A percentile compares a stretch with the other conserved stretches of the same genome.
Evolutionary conservation across 2,113 vertebrate species (phyloP).

Genomic region (Silurus glanis): DNA sequence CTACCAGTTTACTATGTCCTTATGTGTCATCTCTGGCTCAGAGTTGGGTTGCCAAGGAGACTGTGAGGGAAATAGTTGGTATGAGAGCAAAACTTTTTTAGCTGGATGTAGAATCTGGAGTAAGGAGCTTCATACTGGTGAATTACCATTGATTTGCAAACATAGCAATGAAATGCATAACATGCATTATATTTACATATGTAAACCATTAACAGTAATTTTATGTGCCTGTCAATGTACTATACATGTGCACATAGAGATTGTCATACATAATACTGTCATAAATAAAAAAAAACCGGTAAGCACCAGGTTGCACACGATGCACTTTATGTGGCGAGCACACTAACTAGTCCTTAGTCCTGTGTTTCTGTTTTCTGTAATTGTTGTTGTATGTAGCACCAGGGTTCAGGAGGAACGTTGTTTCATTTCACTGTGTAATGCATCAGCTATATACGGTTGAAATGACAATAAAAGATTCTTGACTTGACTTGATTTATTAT

Average conservation of each 20-base stretch:
- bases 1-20: slow-evolving; percentile 1
- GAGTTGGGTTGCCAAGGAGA: slow-evolving; percentile 4
- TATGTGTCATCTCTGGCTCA: slow-evolving; percentile 19
- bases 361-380: too few species aligned
- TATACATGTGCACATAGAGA: neutral
- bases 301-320: too few species aligned
- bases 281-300: too few species aligned
- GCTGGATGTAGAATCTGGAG: slow-evolving; percentile 10
- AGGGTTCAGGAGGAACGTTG: too few species aligned
- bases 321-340: too few species aligned
- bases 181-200: neutral
- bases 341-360: too few species aligned
- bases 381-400: too few species aligned
- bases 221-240: neutral
- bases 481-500: too few species aligned
- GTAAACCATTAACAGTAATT: neutral
- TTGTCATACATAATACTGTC: too few species aligned
- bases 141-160: neutral
- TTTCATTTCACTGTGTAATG: too few species aligned
- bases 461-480: too few species aligned
- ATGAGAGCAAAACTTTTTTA: slow-evolving; percentile 19
- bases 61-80: slow-evolving; percentile 35
- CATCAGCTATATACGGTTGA: too few species aligned
- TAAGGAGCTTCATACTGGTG: neutral
- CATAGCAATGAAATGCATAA: neutral